Evolutionary conservation across 2,113 vertebrate species (phyloP).

Genomic region (Tetrax tetrax): DNA sequence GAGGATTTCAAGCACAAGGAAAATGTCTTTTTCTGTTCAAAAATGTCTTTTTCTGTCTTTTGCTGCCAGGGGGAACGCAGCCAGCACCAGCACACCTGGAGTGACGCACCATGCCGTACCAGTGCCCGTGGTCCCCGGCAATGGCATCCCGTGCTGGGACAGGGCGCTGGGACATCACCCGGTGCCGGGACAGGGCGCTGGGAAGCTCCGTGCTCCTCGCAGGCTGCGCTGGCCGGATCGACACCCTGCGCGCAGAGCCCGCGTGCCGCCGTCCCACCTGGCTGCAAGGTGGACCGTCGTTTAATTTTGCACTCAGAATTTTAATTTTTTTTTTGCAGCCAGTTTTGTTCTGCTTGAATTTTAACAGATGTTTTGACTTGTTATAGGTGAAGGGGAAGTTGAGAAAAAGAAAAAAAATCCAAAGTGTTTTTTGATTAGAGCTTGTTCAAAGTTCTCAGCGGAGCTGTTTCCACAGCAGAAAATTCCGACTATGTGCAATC

Average conservation of each 20-base stretch:
- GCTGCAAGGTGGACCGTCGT: not conserved
- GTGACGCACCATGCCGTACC: rapidly evolving
- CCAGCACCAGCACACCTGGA: not conserved
- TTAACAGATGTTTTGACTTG: conserved; percentile 7
- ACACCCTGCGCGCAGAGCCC: not conserved
- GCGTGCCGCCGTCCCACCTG: not conserved
- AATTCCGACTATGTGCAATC: conserved; percentile 24
- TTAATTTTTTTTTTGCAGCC: not conserved
- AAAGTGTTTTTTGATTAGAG: not conserved
- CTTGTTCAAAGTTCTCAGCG: not conserved
- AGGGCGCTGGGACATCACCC: too few species aligned
- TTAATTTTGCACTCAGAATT: not conserved
- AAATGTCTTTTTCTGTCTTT: too few species aligned
- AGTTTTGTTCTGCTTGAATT: not conserved
- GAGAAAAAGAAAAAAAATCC: not conserved
- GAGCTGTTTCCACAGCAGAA: conserved; percentile 23
- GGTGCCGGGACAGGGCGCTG: too few species aligned
- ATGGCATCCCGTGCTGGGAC: not conserved
- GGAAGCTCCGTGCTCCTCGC: rapidly evolving
- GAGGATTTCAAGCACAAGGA: not conserved
- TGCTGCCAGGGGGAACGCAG: not conserved
- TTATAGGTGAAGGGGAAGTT: not conserved
- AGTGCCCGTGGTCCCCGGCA: not conserved
- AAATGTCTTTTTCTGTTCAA: not conserved
- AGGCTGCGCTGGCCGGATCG: not conserved